phyloP scores from a whole-genome alignment of 2,888 invertebrate genomes.

The Hydraecia micacea region DNA sequence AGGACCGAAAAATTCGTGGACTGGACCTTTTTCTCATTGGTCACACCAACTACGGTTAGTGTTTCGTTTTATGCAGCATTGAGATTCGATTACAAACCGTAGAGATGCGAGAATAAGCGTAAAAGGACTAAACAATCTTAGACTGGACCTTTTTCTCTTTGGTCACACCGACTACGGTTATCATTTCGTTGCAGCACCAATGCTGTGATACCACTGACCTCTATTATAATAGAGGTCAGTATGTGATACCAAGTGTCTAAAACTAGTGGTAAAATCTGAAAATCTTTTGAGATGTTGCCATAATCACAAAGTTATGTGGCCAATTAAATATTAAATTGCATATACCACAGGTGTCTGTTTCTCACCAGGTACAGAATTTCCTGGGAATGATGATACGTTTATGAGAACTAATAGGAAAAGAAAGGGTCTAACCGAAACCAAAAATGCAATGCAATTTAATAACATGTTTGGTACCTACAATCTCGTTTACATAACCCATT shows the following conservation, averaged over 20 bases:
- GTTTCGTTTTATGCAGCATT: no score
- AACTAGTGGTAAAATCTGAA: not conserved
- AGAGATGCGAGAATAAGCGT: no score
- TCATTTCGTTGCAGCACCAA: constrained; percentile 1
- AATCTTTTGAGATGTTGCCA: not conserved
- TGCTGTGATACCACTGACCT: no score
- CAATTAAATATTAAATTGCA: constrained; percentile 7
- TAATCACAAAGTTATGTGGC: not conserved
- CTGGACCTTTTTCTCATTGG: not conserved
- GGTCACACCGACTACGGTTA: not conserved
- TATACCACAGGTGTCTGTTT: constrained; percentile 2
- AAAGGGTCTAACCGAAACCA: not conserved
- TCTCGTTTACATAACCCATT: not conserved
- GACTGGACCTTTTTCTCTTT: not conserved
- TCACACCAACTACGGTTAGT: not conserved
- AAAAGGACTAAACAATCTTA: not conserved
- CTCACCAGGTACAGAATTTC: constrained; percentile 1
- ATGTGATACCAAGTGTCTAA: not conserved
- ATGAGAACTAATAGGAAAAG: constrained; percentile 7
- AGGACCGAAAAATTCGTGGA: not conserved
- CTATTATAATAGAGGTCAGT: no score
- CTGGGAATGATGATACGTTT: not conserved
- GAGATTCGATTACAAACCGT: constrained; percentile 6
- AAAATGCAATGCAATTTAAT: constrained; percentile 14
- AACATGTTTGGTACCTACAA: not conserved